These are phyloP conservation scores for Chlorops oryzae DNA, from an alignment of 1,140 invertebrate genomes.

Conservation along the genomic window DNA sequence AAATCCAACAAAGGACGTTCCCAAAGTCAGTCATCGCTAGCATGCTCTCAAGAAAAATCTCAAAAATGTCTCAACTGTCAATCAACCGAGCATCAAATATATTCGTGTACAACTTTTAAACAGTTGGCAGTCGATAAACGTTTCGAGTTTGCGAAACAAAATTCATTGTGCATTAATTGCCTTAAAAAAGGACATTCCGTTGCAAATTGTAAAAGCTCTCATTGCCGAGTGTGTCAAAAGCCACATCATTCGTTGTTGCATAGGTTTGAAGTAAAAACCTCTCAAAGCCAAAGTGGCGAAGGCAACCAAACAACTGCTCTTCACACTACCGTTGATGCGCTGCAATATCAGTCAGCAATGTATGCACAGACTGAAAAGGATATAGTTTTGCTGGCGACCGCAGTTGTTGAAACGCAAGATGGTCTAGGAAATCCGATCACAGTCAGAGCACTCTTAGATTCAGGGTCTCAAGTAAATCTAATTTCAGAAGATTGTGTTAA, in stretches of 20 bases:
- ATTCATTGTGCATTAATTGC: too few relatives aligned
- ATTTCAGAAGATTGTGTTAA: too few relatives aligned
- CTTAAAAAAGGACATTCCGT: too few relatives aligned
- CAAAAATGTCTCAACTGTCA: too few relatives aligned
- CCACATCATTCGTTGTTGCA: slow-evolving; percentile 4
- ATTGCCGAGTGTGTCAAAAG: slow-evolving; percentile 4
- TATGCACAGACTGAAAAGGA: too few relatives aligned
- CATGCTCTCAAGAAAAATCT: too few relatives aligned
- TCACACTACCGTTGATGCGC: not conserved
- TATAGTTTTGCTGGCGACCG: slow-evolving; percentile 7
- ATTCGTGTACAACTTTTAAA: too few relatives aligned
- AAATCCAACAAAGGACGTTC: slow-evolving; percentile 8
- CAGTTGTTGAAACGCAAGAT: not conserved
- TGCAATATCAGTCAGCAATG: not conserved
- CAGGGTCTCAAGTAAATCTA: too few relatives aligned
- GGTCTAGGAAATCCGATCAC: not conserved
- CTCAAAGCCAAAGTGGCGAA: not conserved
- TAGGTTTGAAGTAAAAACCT: not conserved
- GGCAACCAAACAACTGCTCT: not conserved
- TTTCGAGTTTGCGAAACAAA: too few relatives aligned
- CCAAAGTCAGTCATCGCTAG: too few relatives aligned
- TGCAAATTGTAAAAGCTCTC: not conserved
- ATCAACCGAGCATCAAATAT: too few relatives aligned
- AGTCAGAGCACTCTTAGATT: slow-evolving; percentile 9
- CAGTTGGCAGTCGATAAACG: too few relatives aligned